These are phyloP conservation scores for Planococcus citri DNA, from an alignment of 1,140 invertebrate genomes.

Conservation along the genomic window DNA sequence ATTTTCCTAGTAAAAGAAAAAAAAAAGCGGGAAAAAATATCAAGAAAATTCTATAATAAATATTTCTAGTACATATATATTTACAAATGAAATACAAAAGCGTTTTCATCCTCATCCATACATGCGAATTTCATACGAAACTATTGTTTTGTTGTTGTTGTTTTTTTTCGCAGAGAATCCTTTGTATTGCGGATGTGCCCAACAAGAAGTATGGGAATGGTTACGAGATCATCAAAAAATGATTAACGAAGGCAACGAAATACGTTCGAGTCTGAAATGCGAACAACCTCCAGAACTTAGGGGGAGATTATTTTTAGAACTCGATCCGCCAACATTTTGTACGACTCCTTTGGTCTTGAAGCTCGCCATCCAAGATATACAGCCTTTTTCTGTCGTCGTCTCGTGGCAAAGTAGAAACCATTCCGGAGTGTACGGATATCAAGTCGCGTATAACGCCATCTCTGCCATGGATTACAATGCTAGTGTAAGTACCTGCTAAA, in stretches of 20 bases:
- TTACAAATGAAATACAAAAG: too few relatives aligned
- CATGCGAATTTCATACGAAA: background rate
- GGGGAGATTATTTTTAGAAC: conserved; percentile 56
- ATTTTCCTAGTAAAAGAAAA: background rate
- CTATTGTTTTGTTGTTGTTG: background rate
- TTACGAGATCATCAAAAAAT: conserved; percentile 67
- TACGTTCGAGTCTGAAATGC: conserved; percentile 46
- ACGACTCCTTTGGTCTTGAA: conserved; percentile 63
- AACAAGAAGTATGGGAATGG: conserved; percentile 79
- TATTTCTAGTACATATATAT: too few relatives aligned
- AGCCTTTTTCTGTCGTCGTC: conserved; percentile 72
- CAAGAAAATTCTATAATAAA: too few relatives aligned
- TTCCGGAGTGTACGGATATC: conserved; percentile 68
- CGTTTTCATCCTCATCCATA: too few relatives aligned
- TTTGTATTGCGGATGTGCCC: conserved; percentile 65
- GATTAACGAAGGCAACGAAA: conserved; percentile 21
- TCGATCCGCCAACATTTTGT: conserved; percentile 68
- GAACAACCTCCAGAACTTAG: conserved; percentile 62
- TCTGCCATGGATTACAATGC: conserved; percentile 33
- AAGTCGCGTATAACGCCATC: conserved; percentile 68
- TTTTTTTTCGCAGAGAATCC: conserved; percentile 54
- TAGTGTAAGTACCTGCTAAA: background rate
- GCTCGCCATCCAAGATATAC: conserved; percentile 73
- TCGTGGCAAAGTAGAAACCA: conserved; percentile 77
- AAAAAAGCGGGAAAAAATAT: background rate